A percentile compares a stretch with the other conserved stretches of the same genome.
Evolutionary conservation across 2,797 vertebrate species (phyloP).

Genomic region (Crax fasciolata): DNA sequence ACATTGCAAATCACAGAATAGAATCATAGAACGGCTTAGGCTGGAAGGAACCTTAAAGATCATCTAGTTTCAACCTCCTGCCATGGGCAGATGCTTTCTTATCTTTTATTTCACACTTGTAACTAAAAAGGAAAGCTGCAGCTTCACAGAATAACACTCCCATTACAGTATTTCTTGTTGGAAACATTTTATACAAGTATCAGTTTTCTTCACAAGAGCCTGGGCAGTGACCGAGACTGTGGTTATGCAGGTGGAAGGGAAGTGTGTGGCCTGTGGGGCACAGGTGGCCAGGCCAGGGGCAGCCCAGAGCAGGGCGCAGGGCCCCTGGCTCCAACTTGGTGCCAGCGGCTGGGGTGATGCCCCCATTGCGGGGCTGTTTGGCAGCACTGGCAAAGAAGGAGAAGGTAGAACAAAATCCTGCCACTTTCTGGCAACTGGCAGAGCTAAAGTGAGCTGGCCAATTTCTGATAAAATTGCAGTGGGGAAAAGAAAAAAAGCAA

Average conservation of each 20-base stretch:
- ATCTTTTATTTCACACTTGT: background rate
- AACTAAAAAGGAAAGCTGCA: background rate
- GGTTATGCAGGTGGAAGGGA: accelerated
- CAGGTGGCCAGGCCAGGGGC: accelerated
- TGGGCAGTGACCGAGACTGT: background rate
- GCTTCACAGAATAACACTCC: background rate
- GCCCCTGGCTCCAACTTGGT: too few species aligned
- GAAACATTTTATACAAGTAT: background rate
- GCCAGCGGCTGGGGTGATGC: too few species aligned
- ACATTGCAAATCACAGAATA: background rate
- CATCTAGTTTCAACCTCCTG: too few species aligned
- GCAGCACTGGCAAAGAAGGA: background rate
- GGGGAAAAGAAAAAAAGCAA: constrained; percentile 70
- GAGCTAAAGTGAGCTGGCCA: constrained; percentile 61
- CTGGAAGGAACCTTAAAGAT: too few species aligned
- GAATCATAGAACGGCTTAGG: too few species aligned
- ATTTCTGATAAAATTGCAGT: constrained; percentile 58
- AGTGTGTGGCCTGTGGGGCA: background rate
- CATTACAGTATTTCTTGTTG: background rate
- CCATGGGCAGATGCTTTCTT: background rate
- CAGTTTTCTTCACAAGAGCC: background rate
- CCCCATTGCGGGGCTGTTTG: too few species aligned
- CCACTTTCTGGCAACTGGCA: constrained; percentile 69
- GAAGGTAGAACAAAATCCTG: constrained; percentile 12
- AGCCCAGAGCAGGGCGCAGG: too few species aligned